A percentile compares a stretch with the other conserved stretches of the same genome.
These are phyloP conservation scores for Orchesella cincta DNA, from an alignment of 1,140 invertebrate species.

Conservation along the genomic window DNA sequence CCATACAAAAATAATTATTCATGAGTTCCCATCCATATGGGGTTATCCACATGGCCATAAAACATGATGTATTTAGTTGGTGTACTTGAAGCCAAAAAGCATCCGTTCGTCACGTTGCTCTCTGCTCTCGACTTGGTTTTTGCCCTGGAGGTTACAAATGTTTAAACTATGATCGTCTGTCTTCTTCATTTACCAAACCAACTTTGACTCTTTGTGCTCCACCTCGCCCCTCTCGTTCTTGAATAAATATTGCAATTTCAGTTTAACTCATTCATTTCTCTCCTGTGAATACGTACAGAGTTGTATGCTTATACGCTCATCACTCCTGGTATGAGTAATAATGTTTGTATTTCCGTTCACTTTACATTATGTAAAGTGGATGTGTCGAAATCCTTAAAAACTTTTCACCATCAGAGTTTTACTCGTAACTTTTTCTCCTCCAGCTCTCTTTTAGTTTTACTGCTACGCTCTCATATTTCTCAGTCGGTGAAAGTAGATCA, in stretches of 20 bases:
- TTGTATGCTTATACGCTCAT: no score
- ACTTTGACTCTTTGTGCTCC: not conserved
- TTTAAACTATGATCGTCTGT: not conserved
- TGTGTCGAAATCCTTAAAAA: not conserved
- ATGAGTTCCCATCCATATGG: not conserved
- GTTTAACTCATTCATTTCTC: not conserved
- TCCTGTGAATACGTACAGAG: no score
- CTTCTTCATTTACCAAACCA: not conserved
- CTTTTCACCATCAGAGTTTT: not conserved
- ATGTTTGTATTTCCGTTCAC: not conserved
- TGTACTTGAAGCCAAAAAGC: not conserved
- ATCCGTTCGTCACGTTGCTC: not conserved
- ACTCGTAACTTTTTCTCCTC: not conserved
- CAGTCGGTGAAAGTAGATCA: not conserved
- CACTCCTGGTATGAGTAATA: no score
- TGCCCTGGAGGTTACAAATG: not conserved
- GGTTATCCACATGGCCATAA: not conserved
- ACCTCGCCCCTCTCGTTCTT: not conserved
- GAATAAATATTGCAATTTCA: not conserved
- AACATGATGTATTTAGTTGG: not conserved
- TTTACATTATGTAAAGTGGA: not conserved
- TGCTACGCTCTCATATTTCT: not conserved
- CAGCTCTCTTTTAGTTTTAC: not conserved
- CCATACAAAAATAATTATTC: not conserved
- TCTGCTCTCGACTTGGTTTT: not conserved